phyloP scores from a whole-genome alignment of 2,113 vertebrate genomes.

The Propithecus coquereli region DNA sequence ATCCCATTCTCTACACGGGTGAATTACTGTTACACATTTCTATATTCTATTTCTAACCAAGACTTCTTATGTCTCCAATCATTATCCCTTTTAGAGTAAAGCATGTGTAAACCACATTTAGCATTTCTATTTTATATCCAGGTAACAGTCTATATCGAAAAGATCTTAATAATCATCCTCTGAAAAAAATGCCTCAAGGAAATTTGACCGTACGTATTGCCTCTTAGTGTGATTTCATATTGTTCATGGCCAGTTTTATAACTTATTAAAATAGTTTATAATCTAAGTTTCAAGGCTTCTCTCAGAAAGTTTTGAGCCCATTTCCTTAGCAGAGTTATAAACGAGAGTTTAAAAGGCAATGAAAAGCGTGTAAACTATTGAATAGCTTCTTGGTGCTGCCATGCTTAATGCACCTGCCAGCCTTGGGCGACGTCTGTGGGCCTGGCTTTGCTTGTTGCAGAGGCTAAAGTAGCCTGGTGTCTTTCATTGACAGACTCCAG shows the following conservation, averaged over 20 bases:
- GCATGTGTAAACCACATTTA: not conserved
- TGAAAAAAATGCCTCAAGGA: not conserved
- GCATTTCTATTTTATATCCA: not conserved
- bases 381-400: rapidly evolving
- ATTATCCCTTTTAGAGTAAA: not conserved
- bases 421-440: not conserved
- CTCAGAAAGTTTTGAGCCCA: not conserved
- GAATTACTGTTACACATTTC: not conserved
- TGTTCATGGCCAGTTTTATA: not conserved
- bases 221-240: not conserved
- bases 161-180: not conserved
- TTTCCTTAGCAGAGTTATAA: conserved; percentile 5
- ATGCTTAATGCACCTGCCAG: too few relatives aligned
- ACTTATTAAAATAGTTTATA: conserved; percentile 12
- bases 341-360: not conserved
- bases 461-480: not conserved
- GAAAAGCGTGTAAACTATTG: not conserved
- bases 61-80: not conserved
- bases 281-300: not conserved
- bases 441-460: not conserved
- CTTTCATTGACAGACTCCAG: not conserved
- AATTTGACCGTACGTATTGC: not conserved
- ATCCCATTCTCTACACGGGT: not conserved
- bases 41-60: conserved; percentile 20
- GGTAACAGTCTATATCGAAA: not conserved